Evolutionary conservation across 1,140 invertebrate species (phyloP).

Genomic region (Dinothrombium tinctorium): DNA sequence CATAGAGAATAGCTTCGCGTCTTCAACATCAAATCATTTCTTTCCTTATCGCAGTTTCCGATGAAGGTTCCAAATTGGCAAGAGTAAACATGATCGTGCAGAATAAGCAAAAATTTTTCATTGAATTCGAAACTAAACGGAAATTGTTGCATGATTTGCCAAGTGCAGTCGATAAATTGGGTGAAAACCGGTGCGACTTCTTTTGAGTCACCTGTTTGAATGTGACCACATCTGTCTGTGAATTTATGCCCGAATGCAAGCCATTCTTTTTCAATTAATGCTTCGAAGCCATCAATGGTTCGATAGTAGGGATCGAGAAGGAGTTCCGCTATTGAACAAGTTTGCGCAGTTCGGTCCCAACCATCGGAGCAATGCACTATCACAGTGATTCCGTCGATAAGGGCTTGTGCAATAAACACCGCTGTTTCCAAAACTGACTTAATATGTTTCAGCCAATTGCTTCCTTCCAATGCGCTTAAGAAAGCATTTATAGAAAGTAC

Average conservation of each 20-base stretch:
- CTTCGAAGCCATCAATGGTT: slow-evolving; percentile 83
- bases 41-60: slow-evolving; percentile 78
- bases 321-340: slow-evolving; percentile 70
- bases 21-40: slow-evolving; percentile 42
- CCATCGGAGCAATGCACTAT: slow-evolving; percentile 95
- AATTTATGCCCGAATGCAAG: slow-evolving; percentile 92
- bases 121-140: slow-evolving; percentile 90
- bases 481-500: slow-evolving; percentile 73
- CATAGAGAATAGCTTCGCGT: slow-evolving; percentile 69
- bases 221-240: slow-evolving; percentile 62
- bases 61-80: slow-evolving; percentile 82
- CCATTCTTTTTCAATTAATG: slow-evolving; percentile 87
- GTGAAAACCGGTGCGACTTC: slow-evolving; percentile 82
- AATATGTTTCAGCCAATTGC: slow-evolving; percentile 90
- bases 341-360: slow-evolving; percentile 91
- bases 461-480: slow-evolving; percentile 68
- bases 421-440: slow-evolving; percentile 77
- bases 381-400: slow-evolving; percentile 57
- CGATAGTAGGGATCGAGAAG: slow-evolving; percentile 88
- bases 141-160: slow-evolving; percentile 70
- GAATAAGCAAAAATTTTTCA: slow-evolving; percentile 66
- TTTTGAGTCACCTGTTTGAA: slow-evolving; percentile 48
- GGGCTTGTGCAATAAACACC: slow-evolving; percentile 52
- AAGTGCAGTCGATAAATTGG: slow-evolving; percentile 78
- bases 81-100: slow-evolving; percentile 83